Percentiles rank a stretch among this genome's conserved stretches.
These are phyloP conservation scores for Puffinus mauretanicus DNA, from an alignment of 2,113 vertebrate genomes.

Conservation along the genomic window DNA sequence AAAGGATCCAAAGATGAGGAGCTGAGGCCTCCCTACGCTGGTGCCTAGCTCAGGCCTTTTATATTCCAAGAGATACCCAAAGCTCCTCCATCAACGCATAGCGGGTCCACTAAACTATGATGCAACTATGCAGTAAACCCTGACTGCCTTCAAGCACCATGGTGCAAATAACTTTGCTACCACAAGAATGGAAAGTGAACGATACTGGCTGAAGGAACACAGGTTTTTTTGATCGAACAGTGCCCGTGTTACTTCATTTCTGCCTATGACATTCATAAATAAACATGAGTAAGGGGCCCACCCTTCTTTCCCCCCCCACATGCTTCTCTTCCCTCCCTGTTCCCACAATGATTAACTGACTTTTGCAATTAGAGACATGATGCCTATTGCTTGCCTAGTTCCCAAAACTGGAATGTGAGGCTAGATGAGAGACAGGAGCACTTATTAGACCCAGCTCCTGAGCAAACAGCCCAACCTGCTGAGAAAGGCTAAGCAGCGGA, in stretches of 20 bases:
- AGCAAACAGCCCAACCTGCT: neutral
- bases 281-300: neutral
- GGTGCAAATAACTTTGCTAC: neutral
- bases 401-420: neutral
- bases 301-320: neutral
- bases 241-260: neutral
- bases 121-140: rapidly evolving
- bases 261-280: neutral
- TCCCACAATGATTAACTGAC: neutral
- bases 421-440: neutral
- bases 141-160: neutral
- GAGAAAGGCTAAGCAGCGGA: neutral
- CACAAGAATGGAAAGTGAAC: neutral
- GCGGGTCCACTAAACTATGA: neutral
- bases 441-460: neutral
- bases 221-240: neutral
- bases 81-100: neutral
- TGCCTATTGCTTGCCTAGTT: neutral
- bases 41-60: neutral
- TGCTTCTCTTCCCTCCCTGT: neutral
- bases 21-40: neutral
- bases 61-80: neutral
- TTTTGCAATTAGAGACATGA: neutral
- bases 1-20: neutral
- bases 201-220: neutral